A percentile compares a stretch with the other conserved stretches of the same genome.
Evolutionary conservation across 2,888 invertebrate genomes (phyloP).

Genomic region (Dioctria linearis): DNA sequence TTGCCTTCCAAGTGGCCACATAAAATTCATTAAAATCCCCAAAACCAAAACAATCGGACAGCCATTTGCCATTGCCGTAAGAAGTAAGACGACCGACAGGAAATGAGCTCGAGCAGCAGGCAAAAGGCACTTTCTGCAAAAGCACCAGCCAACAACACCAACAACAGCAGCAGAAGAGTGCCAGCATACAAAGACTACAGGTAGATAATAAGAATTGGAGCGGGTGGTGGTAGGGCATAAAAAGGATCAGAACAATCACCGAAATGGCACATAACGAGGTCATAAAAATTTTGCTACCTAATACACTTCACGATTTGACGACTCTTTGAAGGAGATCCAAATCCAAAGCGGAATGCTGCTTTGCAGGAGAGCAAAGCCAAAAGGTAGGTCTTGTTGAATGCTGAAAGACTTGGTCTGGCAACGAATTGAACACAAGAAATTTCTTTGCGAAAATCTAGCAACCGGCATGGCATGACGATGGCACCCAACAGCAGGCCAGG

Average conservation of each 20-base stretch:
- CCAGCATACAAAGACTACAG: background rate
- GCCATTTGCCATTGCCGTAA: slow-evolving; percentile 55
- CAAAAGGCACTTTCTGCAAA: too few relatives aligned
- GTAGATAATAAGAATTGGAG: slow-evolving; percentile 58
- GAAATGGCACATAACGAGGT: slow-evolving; percentile 72
- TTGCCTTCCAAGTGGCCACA: slow-evolving; percentile 55
- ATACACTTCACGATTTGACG: slow-evolving; percentile 70
- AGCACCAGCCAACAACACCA: background rate
- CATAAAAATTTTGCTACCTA: slow-evolving; percentile 72
- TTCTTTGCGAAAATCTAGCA: slow-evolving; percentile 29
- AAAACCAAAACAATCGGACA: slow-evolving; percentile 57
- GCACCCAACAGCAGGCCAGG: too few relatives aligned
- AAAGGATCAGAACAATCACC: slow-evolving; percentile 72
- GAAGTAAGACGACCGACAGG: slow-evolving; percentile 43
- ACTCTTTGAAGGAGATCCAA: slow-evolving; percentile 60
- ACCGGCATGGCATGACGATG: background rate
- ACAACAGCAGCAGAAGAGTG: slow-evolving; percentile 3
- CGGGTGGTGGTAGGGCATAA: slow-evolving; percentile 67
- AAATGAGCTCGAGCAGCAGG: background rate
- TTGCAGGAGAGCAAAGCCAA: slow-evolving; percentile 4
- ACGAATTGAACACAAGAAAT: slow-evolving; percentile 59
- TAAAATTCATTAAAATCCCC: slow-evolving; percentile 57
- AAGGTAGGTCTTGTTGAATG: too few relatives aligned
- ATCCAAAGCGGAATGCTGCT: slow-evolving; percentile 49
- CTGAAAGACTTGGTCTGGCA: background rate